Evolutionary conservation across 53 echinoderm and acorn worm genomes (phyloP).

Genomic region (Apostichopus leukothele): DNA sequence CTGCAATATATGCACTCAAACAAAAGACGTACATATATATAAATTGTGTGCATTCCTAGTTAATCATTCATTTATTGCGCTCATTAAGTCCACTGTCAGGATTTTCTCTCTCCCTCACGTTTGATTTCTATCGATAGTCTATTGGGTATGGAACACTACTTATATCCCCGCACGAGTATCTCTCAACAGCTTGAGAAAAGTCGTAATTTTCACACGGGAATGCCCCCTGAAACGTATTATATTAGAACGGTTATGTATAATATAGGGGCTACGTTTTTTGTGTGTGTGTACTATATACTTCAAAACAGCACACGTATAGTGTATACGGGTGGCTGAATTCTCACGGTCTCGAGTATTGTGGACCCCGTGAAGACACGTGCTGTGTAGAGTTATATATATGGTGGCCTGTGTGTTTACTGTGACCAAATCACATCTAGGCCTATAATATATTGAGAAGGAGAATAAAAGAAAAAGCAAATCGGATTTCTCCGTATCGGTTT

Average conservation of each 20-base stretch:
- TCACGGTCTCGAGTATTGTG: conserved; percentile 7
- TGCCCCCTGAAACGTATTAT: background rate
- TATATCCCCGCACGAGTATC: background rate
- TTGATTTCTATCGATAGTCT: no score
- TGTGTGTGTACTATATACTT: background rate
- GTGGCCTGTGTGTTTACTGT: background rate
- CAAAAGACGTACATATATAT: background rate
- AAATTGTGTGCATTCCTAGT: conserved; percentile 6
- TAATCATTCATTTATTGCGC: conserved; percentile 35
- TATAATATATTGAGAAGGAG: no score
- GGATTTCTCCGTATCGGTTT: no score
- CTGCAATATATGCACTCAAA: background rate
- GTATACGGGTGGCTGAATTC: conserved; percentile 15
- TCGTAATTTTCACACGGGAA: conserved; percentile 35
- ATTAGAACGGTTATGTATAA: background rate
- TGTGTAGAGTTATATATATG: background rate
- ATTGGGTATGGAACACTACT: no score
- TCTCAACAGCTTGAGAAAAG: conserved; percentile 30
- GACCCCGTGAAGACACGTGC: conserved; percentile 13
- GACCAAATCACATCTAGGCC: background rate
- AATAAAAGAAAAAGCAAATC: no score
- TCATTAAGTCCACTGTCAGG: conserved; percentile 1
- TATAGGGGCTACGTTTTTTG: background rate
- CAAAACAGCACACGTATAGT: background rate
- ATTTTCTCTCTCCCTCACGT: no score